A percentile compares a stretch with the other conserved stretches of the same genome.
Conservation (phyloP, 2,888 invertebrate species). For the Acleris cristana region DNA sequence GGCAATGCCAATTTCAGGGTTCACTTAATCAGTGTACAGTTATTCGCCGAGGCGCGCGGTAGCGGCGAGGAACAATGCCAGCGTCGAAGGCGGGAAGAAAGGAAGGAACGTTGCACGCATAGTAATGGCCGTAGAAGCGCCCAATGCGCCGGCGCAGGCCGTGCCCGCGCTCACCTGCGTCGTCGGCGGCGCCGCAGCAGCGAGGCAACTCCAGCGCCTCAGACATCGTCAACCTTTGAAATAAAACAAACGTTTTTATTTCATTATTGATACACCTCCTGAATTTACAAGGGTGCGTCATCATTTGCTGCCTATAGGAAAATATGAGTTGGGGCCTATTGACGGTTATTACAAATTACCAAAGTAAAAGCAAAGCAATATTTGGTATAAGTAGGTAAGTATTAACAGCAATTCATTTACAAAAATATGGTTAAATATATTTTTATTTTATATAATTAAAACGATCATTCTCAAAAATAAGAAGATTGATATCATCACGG, state of each 20-base stretch:
- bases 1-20: conserved; percentile 82
- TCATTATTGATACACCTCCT: background rate
- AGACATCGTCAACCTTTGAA: conserved; percentile 20
- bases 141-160: conserved; percentile 50
- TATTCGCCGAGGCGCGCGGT: conserved; percentile 59
- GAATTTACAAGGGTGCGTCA: too few species aligned
- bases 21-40: conserved; percentile 75
- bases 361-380: too few species aligned
- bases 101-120: conserved; percentile 75
- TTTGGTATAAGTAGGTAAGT: too few species aligned
- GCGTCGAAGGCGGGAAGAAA: conserved; percentile 80
- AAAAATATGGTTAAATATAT: too few species aligned
- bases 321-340: too few species aligned
- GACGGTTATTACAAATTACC: too few species aligned
- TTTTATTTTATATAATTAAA: too few species aligned
- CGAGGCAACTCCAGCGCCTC: conserved; percentile 9
- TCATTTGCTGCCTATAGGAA: too few species aligned
- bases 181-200: conserved; percentile 39
- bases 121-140: conserved; percentile 60
- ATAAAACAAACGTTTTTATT: background rate
- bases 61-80: conserved; percentile 71
- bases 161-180: conserved; percentile 44
- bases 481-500: too few species aligned
- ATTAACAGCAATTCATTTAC: too few species aligned
- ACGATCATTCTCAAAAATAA: too few species aligned